phyloP scores from a whole-genome alignment of 2,113 vertebrate species.

The Rousettus leschenaultii region DNA sequence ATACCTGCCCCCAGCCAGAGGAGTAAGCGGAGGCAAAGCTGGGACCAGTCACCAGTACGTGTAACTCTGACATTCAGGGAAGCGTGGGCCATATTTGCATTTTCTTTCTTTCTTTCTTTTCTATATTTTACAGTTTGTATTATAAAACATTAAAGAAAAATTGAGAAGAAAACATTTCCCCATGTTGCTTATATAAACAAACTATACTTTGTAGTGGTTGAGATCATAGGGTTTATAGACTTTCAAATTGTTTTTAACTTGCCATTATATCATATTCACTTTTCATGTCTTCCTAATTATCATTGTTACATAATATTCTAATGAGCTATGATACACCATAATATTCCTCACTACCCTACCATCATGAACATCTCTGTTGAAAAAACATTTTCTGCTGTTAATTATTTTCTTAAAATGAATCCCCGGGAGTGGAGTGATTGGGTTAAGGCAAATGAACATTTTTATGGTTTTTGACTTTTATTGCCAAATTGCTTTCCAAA shows the following conservation, averaged over 20 bases:
- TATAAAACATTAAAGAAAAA: not conserved
- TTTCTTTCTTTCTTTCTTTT: not conserved
- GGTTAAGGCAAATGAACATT: not conserved
- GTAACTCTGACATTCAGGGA: not conserved
- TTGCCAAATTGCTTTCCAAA: constrained; percentile 37
- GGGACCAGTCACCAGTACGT: not conserved
- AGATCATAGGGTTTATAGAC: not conserved
- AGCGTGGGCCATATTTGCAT: not conserved
- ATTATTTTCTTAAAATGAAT: constrained; percentile 29
- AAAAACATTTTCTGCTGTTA: not conserved
- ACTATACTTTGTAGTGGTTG: not conserved
- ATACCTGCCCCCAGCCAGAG: not conserved
- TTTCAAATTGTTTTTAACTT: not conserved
- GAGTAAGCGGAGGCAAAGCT: not conserved
- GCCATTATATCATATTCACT: not conserved
- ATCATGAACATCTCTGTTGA: not conserved
- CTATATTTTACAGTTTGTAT: not conserved
- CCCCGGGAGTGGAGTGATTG: not conserved
- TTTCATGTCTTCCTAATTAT: not conserved
- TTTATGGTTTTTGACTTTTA: constrained; percentile 40
- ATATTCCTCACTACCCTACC: not conserved
- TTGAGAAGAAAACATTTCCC: not conserved
- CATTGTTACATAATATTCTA: not conserved
- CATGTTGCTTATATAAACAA: not conserved
- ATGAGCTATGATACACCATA: not conserved